Conservation (phyloP, 2,888 invertebrate genomes). For the Heteromyza rotundicornis region DNA sequence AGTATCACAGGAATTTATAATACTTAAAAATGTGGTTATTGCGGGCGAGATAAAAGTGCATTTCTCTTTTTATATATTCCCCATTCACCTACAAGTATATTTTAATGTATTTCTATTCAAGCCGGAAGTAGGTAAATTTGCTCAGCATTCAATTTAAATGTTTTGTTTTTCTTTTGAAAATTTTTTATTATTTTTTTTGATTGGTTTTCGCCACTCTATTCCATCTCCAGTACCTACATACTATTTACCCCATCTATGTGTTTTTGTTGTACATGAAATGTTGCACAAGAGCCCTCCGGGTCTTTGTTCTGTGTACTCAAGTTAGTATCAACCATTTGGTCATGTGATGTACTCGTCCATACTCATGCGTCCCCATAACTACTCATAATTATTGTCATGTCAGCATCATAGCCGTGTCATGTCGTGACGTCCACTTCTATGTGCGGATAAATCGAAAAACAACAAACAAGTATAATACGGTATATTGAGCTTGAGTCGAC, state of each 20-base stretch:
- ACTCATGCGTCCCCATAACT: neutral
- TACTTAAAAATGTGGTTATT: too few relatives aligned
- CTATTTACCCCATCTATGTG: neutral
- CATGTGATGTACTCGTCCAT: constrained; percentile 2
- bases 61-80: too few relatives aligned
- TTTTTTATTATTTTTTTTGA: constrained; percentile 8
- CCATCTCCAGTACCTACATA: neutral
- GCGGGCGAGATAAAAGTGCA: too few relatives aligned
- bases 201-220: too few relatives aligned
- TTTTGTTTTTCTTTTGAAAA: constrained; percentile 11
- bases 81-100: too few relatives aligned
- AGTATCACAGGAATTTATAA: too few relatives aligned
- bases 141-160: too few relatives aligned
- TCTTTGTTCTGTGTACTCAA: neutral
- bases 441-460: constrained; percentile 50
- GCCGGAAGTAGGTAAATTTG: constrained; percentile 31
- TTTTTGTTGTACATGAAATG: neutral
- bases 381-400: constrained; percentile 24
- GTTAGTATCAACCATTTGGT: too few relatives aligned
- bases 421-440: constrained; percentile 25
- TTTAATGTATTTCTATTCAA: too few relatives aligned
- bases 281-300: neutral
- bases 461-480: constrained; percentile 52
- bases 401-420: constrained; percentile 21
- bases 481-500: too few relatives aligned